A percentile compares a stretch with the other conserved stretches of the same genome.
Evolutionary conservation across 2,888 invertebrate species (phyloP).

Genomic region (Limnephilus rhombicus): DNA sequence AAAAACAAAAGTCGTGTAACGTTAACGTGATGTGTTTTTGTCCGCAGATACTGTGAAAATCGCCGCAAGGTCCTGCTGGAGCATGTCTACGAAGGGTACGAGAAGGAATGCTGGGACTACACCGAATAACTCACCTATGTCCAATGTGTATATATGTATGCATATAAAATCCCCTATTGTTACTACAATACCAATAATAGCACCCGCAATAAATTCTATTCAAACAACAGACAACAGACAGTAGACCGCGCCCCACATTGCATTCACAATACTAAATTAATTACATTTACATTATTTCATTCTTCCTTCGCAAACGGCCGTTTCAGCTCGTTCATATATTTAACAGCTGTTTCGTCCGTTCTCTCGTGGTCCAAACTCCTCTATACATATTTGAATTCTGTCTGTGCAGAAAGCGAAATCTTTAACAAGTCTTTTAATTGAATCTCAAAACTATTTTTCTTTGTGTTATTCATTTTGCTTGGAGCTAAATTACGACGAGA

Average conservation of each 20-base stretch:
- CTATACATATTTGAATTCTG: neutral
- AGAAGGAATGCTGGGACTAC: constrained; percentile 98
- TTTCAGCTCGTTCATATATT: neutral
- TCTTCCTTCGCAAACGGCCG: neutral
- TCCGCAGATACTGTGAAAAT: constrained; percentile 96
- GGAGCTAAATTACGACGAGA: neutral
- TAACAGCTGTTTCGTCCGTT: neutral
- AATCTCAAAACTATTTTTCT: neutral
- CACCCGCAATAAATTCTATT: constrained; percentile 48
- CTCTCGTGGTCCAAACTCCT: neutral
- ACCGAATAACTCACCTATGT: constrained; percentile 81
- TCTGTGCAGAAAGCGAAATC: neutral
- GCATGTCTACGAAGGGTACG: constrained; percentile 99
- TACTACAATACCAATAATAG: constrained; percentile 44
- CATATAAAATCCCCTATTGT: constrained; percentile 59
- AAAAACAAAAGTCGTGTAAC: too few species aligned
- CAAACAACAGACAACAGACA: neutral
- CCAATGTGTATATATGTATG: constrained; percentile 59
- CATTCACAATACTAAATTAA: neutral
- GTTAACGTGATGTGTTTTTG: constrained; percentile 50
- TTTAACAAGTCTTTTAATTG: neutral
- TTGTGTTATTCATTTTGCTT: neutral
- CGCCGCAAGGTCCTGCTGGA: constrained; percentile 96
- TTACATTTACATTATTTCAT: neutral
- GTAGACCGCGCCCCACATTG: neutral